Conservation (phyloP, 2,888 invertebrate genomes). For the Aleiodes testaceus region DNA sequence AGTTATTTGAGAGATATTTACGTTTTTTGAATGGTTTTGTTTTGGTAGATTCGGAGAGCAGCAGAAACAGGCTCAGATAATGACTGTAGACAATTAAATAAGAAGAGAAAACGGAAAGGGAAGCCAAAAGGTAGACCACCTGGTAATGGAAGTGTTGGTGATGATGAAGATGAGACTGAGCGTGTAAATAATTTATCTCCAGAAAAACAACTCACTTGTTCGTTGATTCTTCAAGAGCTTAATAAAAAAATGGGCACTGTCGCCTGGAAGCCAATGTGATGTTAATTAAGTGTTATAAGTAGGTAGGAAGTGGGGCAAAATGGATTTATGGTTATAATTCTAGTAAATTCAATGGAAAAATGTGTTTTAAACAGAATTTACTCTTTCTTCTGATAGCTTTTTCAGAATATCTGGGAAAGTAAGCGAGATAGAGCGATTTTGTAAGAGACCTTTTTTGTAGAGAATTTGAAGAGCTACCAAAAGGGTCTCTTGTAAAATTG, state of each 20-base stretch:
- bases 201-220: slow-evolving; percentile 83
- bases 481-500: too few species aligned
- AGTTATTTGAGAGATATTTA: background rate
- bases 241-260: slow-evolving; percentile 85
- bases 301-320: background rate
- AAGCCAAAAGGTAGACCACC: slow-evolving; percentile 69
- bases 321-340: too few species aligned
- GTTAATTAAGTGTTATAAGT: background rate
- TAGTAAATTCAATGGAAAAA: too few species aligned
- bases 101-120: slow-evolving; percentile 69
- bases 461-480: too few species aligned
- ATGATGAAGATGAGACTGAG: slow-evolving; percentile 76
- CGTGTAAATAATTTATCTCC: slow-evolving; percentile 75
- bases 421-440: too few species aligned
- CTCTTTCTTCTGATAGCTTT: too few species aligned
- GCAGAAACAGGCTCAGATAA: slow-evolving; percentile 68
- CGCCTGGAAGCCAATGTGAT: slow-evolving; percentile 79
- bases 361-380: too few species aligned
- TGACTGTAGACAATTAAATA: slow-evolving; percentile 69
- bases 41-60: slow-evolving; percentile 64
- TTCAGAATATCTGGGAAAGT: too few species aligned
- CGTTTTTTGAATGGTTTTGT: slow-evolving; percentile 4
- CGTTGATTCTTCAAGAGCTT: slow-evolving; percentile 84
- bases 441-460: too few species aligned
- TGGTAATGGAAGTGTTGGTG: slow-evolving; percentile 73